A percentile compares a stretch with the other conserved stretches of the same genome.
Conservation (phyloP, 2,888 invertebrate species). For the Perdita meconis region DNA sequence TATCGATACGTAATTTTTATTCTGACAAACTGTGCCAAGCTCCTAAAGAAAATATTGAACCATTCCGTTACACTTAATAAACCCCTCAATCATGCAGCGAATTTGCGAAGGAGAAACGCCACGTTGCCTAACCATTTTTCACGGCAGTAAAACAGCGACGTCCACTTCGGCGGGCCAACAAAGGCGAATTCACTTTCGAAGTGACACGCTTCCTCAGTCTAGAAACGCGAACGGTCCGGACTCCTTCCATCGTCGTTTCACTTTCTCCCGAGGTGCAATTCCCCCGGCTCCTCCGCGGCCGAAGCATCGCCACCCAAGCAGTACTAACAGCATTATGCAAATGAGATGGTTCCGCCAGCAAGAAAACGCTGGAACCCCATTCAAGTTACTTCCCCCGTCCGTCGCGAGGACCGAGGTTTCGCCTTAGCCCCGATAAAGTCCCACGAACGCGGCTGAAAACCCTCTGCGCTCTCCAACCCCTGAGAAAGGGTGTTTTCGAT, state of each 20-base stretch:
- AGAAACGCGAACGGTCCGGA: conserved; percentile 13
- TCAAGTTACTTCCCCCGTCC: conserved; percentile 57
- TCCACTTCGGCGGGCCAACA: conserved; percentile 4
- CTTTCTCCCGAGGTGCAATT: conserved; percentile 70
- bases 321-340: conserved; percentile 81
- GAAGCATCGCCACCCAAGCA: conserved; percentile 69
- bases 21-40: no score
- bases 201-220: conserved; percentile 46
- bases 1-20: no score
- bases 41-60: no score
- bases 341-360: conserved; percentile 76
- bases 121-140: background rate
- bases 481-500: conserved; percentile 53
- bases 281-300: conserved; percentile 29
- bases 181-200: conserved; percentile 57
- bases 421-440: conserved; percentile 63
- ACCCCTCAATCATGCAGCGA: no score
- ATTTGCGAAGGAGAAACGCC: background rate
- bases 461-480: background rate
- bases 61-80: no score
- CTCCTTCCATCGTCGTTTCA: conserved; percentile 64
- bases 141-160: background rate
- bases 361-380: conserved; percentile 72
- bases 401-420: conserved; percentile 65
- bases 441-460: conserved; percentile 31